Evolutionary conservation across 1,140 invertebrate species (phyloP), one percentile per base, ranked within the genome.

Genomic region (Bombus haemorrhoidalis): DNA sequence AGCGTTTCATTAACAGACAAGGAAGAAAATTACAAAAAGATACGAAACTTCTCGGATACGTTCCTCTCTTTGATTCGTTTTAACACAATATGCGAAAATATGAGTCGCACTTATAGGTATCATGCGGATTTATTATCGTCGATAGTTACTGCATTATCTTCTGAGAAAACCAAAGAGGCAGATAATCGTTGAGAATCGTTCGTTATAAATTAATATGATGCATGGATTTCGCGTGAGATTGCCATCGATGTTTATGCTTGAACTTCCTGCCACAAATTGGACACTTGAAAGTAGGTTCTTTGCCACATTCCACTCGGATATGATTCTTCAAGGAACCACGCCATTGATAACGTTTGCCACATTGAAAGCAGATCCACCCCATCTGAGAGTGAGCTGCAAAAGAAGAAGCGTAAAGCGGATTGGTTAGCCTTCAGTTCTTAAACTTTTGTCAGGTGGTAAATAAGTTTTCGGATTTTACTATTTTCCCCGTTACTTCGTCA

Each of bases 231-330:
- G 93, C 87, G 86, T 95, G 95, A 64, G 94, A 95, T 47, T 92
- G 89, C 89, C 94, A 93, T 18, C 95, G 93, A 86, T 96, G 95
- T 87, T 96, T 96, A 89, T 96, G 94, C 77, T 95, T 95, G 93
- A 96, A 96, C 71, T 93, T 94, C 81, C 94, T 95, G 64, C 95
- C 93, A 89, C 96, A 96, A 69, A 95, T 92, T 0, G 94, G 94
- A 89, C 96, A 96, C 57, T 93, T 91, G 90, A 96, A 96, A 10
- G 94, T 92, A 39, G 96, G 96, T 74, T 95, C 95, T 81, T 96
- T 96, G 64, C 96, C 96, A 86, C 96, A 96, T 81, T 96, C 96
- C 74, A 96, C 95, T 25, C 95, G 94, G 32, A 95, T 92, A 86
- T 96, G 96, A 83, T 95, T 94, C 81, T 93, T 94, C 66, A 96